Base-by-base conservation (phyloP, 1,140 invertebrate genomes). In the Sarcophaga peregrina region DNA sequence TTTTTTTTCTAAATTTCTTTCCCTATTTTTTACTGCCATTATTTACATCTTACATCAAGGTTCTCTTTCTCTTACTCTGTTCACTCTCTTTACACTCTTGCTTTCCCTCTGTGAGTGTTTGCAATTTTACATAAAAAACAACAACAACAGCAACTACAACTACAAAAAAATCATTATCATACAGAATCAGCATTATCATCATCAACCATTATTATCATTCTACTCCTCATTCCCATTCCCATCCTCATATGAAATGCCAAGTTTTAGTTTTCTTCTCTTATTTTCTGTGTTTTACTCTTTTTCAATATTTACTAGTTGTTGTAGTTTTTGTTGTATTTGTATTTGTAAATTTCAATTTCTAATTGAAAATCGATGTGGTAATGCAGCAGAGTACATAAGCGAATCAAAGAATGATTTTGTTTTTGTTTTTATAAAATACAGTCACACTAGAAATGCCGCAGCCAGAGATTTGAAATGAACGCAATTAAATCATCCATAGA, bases 341-440 rank as follows among this genome's bases (percentile, higher is more conserved):
- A 25, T 68, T 68, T 68, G 62, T 8, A 68, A 25, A 25, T 68
- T 68, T 68, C 62, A 9, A 68, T 68, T 68, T 10, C 17, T 68
- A 68, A 68, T 68, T 68, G 62, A 68, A 68, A 68, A 68, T 68
- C 62, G 62, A 68, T 68, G 62, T 68, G 0, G 62, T 68, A 20
- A 9, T 20, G 17, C 8, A 15, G 54, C 25, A 2, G 25, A 37
- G 25, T n/a, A n/a, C n/a, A 37, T 2, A 37, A 37, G 25, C n/a
- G n/a, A n/a, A n/a, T n/a, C n/a, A n/a, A 37, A 37, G 25, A 37
- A 37, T 37, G 25, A 37, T 37, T 37, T 37, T 37, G 25, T 37
- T 37, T 37, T n/a, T n/a, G n/a, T n/a, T n/a, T 1, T 37, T 4
- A 4, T 37, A 37, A 37, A 37, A 37, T 37, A 37, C 25, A 37